Conservation (phyloP, 1,140 invertebrate species). For the Neomicropteryx cornuta region DNA sequence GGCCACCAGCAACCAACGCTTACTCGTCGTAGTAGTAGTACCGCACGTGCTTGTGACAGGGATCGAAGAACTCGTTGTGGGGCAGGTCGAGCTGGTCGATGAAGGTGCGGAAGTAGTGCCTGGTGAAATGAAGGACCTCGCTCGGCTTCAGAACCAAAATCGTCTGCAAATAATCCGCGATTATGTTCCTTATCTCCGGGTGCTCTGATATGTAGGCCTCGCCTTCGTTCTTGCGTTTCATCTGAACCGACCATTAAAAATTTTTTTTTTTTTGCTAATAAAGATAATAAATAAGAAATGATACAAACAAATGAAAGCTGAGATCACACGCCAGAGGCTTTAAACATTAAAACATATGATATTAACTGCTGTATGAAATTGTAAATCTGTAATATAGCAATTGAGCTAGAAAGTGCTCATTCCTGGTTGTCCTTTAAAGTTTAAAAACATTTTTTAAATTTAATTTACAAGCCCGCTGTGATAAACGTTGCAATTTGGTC, state of each 20-base stretch:
- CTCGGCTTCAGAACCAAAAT: conserved; percentile 45
- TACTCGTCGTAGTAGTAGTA: conserved; percentile 33
- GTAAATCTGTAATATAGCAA: too few species aligned
- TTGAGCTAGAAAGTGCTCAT: too few species aligned
- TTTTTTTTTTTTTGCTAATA: not conserved
- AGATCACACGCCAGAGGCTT: too few species aligned
- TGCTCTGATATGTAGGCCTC: conserved; percentile 42
- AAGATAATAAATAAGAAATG: conserved; percentile 7
- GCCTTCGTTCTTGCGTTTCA: conserved; percentile 30
- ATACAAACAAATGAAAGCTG: too few species aligned
- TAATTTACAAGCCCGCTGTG: too few species aligned
- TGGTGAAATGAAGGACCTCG: conserved; percentile 45
- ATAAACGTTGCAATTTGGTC: too few species aligned
- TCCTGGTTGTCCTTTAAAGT: too few species aligned
- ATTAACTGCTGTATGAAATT: too few species aligned
- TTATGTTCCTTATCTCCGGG: conserved; percentile 39
- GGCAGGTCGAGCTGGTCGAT: conserved; percentile 33
- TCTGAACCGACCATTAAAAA: too few species aligned
- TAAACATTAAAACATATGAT: too few species aligned
- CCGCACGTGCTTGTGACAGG: conserved; percentile 25
- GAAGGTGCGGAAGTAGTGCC: conserved; percentile 43
- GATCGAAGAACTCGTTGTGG: conserved; percentile 33
- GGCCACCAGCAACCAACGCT: too few species aligned
- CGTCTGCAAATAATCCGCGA: conserved; percentile 46
- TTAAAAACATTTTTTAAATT: too few species aligned